phyloP scores from a whole-genome alignment of 2,888 invertebrate genomes.

The Ochropacha duplaris region DNA sequence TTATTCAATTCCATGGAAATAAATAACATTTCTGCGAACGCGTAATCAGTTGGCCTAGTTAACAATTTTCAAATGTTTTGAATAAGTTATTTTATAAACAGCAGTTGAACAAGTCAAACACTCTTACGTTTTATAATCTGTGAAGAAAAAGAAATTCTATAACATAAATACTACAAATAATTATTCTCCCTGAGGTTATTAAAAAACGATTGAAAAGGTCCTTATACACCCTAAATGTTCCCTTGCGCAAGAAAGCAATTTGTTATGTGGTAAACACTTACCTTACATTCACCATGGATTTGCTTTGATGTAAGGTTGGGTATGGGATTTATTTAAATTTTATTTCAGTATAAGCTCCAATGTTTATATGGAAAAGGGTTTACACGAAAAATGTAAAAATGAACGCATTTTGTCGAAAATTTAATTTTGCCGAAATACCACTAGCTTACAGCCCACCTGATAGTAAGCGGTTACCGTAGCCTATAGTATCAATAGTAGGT shows the following conservation, averaged over 20 bases:
- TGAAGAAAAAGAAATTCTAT: background rate
- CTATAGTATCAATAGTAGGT: no score
- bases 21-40: background rate
- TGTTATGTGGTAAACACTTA: slow-evolving; percentile 4
- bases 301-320: slow-evolving; percentile 3
- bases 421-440: background rate
- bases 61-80: background rate
- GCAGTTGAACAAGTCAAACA: background rate
- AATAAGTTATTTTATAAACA: no score
- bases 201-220: background rate
- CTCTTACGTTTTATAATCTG: background rate
- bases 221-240: background rate
- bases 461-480: no score
- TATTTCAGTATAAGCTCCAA: background rate
- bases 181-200: background rate
- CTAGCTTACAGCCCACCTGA: no score
- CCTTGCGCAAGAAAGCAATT: slow-evolving; percentile 3
- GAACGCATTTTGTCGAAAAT: background rate
- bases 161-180: background rate
- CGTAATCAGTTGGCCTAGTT: background rate
- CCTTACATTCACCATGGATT: background rate
- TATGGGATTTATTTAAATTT: slow-evolving; percentile 5
- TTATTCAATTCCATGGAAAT: no score
- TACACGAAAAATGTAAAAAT: background rate
- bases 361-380: background rate